Conservation (phyloP, 2,113 vertebrate genomes). For the Lepus americanus region DNA sequence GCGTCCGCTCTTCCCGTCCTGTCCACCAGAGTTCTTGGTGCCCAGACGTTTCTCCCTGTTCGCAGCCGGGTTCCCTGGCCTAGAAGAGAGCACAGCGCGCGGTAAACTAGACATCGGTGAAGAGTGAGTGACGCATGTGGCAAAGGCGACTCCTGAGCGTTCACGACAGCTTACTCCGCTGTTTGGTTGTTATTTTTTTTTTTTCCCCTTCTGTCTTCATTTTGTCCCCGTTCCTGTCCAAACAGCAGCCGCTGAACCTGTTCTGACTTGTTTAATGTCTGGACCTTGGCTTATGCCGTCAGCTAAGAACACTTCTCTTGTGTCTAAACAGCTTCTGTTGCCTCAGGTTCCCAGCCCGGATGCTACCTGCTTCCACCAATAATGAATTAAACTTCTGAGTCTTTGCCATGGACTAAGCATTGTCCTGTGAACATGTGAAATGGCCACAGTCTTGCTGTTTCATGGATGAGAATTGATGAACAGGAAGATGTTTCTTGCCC, state of each 20-base stretch:
- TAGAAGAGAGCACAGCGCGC: neutral
- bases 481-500: neutral
- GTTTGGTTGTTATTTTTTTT: no score
- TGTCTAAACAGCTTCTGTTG: neutral
- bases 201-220: neutral
- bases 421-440: neutral
- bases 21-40: neutral
- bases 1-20: neutral
- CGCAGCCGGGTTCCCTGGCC: neutral
- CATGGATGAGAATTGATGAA: neutral
- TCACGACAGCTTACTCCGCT: no score
- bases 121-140: no score
- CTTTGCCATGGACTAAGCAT: neutral
- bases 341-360: constrained; percentile 5
- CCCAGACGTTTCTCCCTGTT: neutral
- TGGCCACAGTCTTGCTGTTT: neutral
- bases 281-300: neutral
- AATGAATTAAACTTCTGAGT: neutral
- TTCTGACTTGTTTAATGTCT: neutral
- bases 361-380: neutral
- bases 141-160: no score
- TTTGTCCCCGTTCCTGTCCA: neutral
- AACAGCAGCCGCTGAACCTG: neutral
- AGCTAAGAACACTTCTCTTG: neutral
- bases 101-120: no score